phyloP scores from a whole-genome alignment of 1,140 invertebrate genomes.

The Polypedilum vanderplanki region DNA sequence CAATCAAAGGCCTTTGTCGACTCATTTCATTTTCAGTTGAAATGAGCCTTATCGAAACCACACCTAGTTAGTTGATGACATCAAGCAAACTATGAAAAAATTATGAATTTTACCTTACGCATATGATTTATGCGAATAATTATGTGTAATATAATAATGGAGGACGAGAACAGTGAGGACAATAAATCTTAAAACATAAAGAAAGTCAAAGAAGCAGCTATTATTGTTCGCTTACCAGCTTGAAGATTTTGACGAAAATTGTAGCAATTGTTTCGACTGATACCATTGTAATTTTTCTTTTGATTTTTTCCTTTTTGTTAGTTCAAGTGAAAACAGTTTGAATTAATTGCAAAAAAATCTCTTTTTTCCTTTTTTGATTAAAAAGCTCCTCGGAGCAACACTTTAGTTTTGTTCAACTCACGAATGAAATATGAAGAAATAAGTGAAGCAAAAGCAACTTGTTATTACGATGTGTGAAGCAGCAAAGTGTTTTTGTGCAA shows the following conservation, averaged over 20 bases:
- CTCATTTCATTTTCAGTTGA: slow-evolving; percentile 26
- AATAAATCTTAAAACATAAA: too few species aligned
- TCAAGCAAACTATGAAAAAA: slow-evolving; percentile 22
- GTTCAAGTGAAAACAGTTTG: not conserved
- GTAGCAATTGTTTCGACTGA: slow-evolving; percentile 67
- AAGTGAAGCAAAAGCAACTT: not conserved
- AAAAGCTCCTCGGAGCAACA: not conserved
- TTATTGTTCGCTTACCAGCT: slow-evolving; percentile 57
- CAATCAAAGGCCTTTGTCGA: slow-evolving; percentile 29
- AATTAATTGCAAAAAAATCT: not conserved
- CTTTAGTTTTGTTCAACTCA: not conserved
- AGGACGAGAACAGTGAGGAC: slow-evolving; percentile 33
- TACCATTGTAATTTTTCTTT: slow-evolving; percentile 52
- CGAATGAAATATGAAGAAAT: not conserved
- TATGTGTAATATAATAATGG: slow-evolving; percentile 34
- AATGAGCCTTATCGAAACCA: slow-evolving; percentile 30
- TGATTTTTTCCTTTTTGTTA: not conserved
- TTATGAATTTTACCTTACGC: not conserved
- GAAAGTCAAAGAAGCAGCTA: too few species aligned
- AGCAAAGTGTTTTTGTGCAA: not conserved
- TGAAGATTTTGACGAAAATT: slow-evolving; percentile 68
- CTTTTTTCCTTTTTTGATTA: not conserved
- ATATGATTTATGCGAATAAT: slow-evolving; percentile 31
- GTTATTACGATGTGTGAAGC: not conserved
- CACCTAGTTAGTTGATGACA: not conserved